Evolutionary conservation across 2,797 vertebrate species (phyloP).

Genomic region (Lepus oiostolus): DNA sequence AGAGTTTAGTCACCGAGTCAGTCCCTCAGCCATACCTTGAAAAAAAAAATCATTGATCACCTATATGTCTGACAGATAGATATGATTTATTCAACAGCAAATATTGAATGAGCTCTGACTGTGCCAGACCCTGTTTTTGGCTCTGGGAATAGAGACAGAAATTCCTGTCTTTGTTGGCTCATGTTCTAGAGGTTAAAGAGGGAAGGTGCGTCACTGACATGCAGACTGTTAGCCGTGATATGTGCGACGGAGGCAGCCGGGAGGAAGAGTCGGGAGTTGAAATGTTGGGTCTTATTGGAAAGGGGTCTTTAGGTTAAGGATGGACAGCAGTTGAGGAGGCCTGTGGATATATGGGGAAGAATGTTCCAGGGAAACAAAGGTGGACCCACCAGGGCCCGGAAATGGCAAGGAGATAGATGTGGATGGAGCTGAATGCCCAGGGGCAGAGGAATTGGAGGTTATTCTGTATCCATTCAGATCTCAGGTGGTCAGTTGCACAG

Average conservation of each 20-base stretch:
- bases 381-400: neutral
- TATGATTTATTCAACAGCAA: slow-evolving; percentile 26
- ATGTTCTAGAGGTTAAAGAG: neutral
- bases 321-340: neutral
- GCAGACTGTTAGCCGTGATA: neutral
- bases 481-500: neutral
- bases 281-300: neutral
- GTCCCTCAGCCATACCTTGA: neutral
- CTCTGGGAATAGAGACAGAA: neutral
- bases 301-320: neutral
- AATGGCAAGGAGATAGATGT: neutral
- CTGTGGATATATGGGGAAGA: too few species aligned
- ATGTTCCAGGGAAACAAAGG: neutral
- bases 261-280: neutral
- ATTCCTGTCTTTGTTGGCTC: neutral
- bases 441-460: neutral
- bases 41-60: neutral
- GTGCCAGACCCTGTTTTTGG: neutral
- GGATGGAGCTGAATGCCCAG: too few species aligned
- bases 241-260: neutral
- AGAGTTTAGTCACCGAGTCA: neutral
- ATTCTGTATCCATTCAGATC: neutral
- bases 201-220: neutral
- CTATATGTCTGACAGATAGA: neutral
- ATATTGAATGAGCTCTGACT: neutral